Conservation (phyloP, 2,113 vertebrate genomes). For the Nannospalax galili region DNA sequence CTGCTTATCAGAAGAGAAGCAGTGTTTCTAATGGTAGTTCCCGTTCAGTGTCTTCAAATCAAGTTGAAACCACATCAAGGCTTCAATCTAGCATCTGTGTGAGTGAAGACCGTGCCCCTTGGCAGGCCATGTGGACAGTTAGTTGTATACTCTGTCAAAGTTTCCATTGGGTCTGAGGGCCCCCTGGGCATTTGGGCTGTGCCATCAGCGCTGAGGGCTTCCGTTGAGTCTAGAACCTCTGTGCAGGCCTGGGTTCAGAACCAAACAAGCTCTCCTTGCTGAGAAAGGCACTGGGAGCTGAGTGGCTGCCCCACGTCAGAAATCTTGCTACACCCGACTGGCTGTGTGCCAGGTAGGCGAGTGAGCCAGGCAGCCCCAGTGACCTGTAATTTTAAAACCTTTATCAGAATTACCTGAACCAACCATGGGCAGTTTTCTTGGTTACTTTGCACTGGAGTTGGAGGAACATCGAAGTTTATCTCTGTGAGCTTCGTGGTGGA, state of each 20-base stretch:
- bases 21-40: not conserved
- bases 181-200: not conserved
- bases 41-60: not conserved
- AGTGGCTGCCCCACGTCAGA: not conserved
- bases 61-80: not conserved
- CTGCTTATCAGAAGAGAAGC: not conserved
- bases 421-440: not conserved
- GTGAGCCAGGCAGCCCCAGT: not conserved
- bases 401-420: not conserved
- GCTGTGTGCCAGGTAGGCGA: not conserved
- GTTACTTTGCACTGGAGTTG: not conserved
- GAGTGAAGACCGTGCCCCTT: not conserved
- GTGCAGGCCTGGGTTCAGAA: not conserved
- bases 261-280: not conserved
- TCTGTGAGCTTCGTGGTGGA: not conserved
- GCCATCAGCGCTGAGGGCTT: not conserved
- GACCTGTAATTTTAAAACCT: not conserved
- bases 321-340: not conserved
- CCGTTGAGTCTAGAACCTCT: not conserved
- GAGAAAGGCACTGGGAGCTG: not conserved
- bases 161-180: not conserved
- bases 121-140: not conserved
- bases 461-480: not conserved
- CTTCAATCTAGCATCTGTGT: not conserved
- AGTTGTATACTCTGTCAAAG: not conserved